These are phyloP conservation scores for Acanthoscelides obtectus DNA, from an alignment of 2,888 invertebrate genomes.

Conservation along the genomic window DNA sequence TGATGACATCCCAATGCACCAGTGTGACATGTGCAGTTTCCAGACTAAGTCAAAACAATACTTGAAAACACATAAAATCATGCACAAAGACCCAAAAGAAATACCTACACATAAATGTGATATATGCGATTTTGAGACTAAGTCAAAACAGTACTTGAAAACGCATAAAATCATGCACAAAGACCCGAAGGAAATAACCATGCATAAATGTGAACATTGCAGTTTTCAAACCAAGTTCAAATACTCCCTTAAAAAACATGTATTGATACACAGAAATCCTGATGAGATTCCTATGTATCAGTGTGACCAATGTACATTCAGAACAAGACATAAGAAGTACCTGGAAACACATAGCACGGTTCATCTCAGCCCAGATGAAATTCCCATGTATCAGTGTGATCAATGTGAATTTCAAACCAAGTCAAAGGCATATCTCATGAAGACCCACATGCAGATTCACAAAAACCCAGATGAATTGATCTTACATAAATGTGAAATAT, in stretches of 20 bases:
- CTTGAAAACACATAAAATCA: slow-evolving; percentile 25
- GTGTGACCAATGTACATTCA: slow-evolving; percentile 24
- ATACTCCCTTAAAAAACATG: slow-evolving; percentile 25
- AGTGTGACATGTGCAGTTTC: slow-evolving; percentile 22
- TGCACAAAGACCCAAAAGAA: slow-evolving; percentile 23
- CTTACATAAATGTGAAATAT: slow-evolving; percentile 18
- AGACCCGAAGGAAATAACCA: slow-evolving; percentile 21
- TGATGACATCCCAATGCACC: slow-evolving; percentile 25
- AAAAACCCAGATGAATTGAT: slow-evolving; percentile 20
- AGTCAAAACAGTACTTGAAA: slow-evolving; percentile 26
- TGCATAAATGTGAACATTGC: slow-evolving; percentile 24
- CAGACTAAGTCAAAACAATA: slow-evolving; percentile 29
- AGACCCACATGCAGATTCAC: slow-evolving; percentile 24
- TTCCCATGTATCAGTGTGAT: slow-evolving; percentile 28
- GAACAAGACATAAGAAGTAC: slow-evolving; percentile 26
- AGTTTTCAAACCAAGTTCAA: slow-evolving; percentile 25
- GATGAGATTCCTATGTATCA: slow-evolving; percentile 24
- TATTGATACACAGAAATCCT: slow-evolving; percentile 22
- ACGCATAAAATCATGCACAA: slow-evolving; percentile 25
- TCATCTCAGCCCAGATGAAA: slow-evolving; percentile 25
- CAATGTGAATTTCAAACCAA: slow-evolving; percentile 27
- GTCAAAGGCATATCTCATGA: slow-evolving; percentile 26
- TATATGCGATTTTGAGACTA: slow-evolving; percentile 26
- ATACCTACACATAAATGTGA: slow-evolving; percentile 23
- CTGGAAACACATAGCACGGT: slow-evolving; percentile 24